Conservation (phyloP, 92 coral and sea anemone species). For the Porites cylindrica region DNA sequence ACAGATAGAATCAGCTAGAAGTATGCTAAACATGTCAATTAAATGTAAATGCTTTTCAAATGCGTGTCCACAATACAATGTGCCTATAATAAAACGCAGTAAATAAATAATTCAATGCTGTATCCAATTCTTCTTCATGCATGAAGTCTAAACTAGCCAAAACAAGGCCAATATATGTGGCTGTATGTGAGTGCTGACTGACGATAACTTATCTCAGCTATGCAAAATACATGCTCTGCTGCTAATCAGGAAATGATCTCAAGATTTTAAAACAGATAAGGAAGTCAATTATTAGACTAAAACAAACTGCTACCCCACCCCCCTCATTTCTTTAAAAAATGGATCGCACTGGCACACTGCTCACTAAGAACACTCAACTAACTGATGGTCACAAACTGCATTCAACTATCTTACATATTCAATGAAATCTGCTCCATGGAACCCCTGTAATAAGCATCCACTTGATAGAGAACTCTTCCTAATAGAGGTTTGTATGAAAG, state of each 20-base stretch:
- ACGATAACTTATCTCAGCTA: neutral
- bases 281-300: neutral
- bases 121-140: neutral
- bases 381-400: too few relatives aligned
- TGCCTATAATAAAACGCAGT: constrained; percentile 8
- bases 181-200: neutral
- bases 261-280: constrained; percentile 31
- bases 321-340: too few relatives aligned
- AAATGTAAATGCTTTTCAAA: constrained; percentile 10
- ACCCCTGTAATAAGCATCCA: too few relatives aligned
- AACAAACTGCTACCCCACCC: too few relatives aligned
- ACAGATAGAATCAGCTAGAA: constrained; percentile 2
- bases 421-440: too few relatives aligned
- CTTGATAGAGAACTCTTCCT: too few relatives aligned
- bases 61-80: constrained; percentile 2
- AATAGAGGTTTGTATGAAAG: too few relatives aligned
- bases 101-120: neutral
- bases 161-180: neutral
- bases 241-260: neutral
- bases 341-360: too few relatives aligned
- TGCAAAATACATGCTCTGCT: neutral
- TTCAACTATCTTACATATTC: too few relatives aligned
- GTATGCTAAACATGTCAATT: constrained; percentile 22
- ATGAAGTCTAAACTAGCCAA: neutral
- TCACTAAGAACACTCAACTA: too few relatives aligned